Conservation (phyloP, 1,140 invertebrate genomes). For the Lordiphosa mommai region DNA sequence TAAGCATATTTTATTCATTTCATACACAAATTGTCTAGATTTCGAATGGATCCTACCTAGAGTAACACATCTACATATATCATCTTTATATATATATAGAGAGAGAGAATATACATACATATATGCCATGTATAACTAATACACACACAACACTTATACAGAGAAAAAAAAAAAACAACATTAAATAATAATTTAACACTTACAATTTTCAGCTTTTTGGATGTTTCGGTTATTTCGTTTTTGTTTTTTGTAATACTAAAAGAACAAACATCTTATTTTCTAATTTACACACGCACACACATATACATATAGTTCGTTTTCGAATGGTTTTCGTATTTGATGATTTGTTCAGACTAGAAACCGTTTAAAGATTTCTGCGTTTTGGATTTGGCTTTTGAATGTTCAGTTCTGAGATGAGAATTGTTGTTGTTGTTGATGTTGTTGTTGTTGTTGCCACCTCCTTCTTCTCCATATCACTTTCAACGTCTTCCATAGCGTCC, state of each 20-base stretch:
- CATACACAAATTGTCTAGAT: conserved; percentile 1
- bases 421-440: not conserved
- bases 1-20: conserved; percentile 5
- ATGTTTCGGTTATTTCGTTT: too few relatives aligned
- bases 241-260: too few relatives aligned
- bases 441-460: not conserved
- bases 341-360: too few relatives aligned
- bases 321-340: too few relatives aligned
- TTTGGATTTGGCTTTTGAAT: too few relatives aligned
- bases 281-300: conserved; percentile 11
- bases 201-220: too few relatives aligned
- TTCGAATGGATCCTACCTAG: conserved; percentile 2
- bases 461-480: conserved; percentile 2
- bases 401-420: not conserved
- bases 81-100: too few relatives aligned
- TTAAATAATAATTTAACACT: too few relatives aligned
- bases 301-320: conserved; percentile 5
- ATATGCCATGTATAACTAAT: too few relatives aligned
- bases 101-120: too few relatives aligned
- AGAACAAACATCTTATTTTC: too few relatives aligned
- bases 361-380: too few relatives aligned
- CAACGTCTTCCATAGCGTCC: conserved; percentile 34
- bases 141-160: not conserved
- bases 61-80: not conserved
- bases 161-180: not conserved